A percentile compares a stretch with the other conserved stretches of the same genome.
phyloP scores from a whole-genome alignment of 2,797 vertebrate genomes.

The Mus caroli region DNA sequence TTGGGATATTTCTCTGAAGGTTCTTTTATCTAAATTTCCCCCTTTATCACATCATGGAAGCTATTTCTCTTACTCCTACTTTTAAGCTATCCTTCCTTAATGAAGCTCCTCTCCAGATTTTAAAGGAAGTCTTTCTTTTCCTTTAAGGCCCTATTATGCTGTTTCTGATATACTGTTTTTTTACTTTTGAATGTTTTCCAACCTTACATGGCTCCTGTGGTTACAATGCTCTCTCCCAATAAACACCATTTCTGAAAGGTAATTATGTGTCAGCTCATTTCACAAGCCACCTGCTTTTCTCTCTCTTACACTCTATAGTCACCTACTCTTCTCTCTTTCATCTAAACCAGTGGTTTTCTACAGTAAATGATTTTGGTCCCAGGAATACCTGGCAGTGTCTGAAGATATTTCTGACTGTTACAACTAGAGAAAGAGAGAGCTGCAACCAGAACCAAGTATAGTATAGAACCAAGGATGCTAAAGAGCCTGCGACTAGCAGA shows the following conservation, averaged over 20 bases:
- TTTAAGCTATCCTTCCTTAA: not conserved
- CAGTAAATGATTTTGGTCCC: not conserved
- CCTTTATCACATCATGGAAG: not conserved
- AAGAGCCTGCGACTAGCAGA: not conserved
- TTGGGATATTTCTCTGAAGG: not conserved
- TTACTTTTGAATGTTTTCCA: not conserved
- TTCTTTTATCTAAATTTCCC: not conserved
- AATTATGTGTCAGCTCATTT: not conserved
- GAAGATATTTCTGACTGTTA: not conserved
- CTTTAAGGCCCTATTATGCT: not conserved
- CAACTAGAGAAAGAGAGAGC: not conserved
- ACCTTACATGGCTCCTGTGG: not conserved
- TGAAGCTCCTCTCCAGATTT: not conserved
- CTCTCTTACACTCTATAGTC: not conserved
- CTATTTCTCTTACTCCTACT: conserved; percentile 7
- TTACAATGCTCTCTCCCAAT: not conserved
- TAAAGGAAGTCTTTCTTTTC: not conserved
- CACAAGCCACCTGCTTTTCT: not conserved
- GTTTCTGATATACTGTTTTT: not conserved
- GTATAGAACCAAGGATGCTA: not conserved
- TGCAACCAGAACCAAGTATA: not conserved
- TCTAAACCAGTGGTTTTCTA: conserved; percentile 51
- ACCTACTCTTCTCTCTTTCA: not conserved
- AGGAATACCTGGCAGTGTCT: not conserved
- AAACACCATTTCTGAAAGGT: not conserved